Evolutionary conservation across 2,797 vertebrate species (phyloP), one percentile per base, ranked within the genome.

Genomic region (Balearica regulorum): DNA sequence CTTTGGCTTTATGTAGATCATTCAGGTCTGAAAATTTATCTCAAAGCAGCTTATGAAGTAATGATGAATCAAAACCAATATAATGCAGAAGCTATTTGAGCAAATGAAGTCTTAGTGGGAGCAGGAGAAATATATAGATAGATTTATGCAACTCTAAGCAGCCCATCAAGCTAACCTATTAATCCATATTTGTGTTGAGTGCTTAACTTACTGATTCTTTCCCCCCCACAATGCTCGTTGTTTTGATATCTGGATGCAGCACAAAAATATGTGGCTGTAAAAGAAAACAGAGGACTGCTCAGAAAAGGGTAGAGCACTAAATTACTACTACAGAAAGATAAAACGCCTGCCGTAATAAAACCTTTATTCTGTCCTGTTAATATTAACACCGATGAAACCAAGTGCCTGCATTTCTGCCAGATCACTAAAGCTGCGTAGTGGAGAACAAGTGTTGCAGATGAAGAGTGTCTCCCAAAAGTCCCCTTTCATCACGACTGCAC

Each of bases 211-310:
- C 26, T 35, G 31, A 21, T 51, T 77, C n/a, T 26, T 18, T 11
- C 1, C 0, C 5, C 6, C 2, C 5, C 2, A 25, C 12, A 65
- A 13, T 16, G 15, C 3, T 84, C 29, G 58, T 48, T 73, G 14
- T 62, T 89, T 76, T 62, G 33, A 79, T 33, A 66, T 62, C 58
- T 69, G 51, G 35, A 72, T 77, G 49, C 13, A 83, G 35, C 33
- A 89, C 10, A 70, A 57, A 84, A 72, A 83, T 41, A 41, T 28
- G 11, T 35, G 72, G 26, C 9, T 28, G 16, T 54, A 51, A 9
- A 73, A 83, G 48, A 71, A 68, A 86, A 44, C 4, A 35, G 7
- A 76, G 0, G 19, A 54, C 13, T 37, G 4, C 7, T 92, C 22
- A 75, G 46, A 62, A 78, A 78, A 84, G 1, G 6, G 6, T n/a